phyloP scores from a whole-genome alignment of 2,888 invertebrate species.

The Tholera decimalis region DNA sequence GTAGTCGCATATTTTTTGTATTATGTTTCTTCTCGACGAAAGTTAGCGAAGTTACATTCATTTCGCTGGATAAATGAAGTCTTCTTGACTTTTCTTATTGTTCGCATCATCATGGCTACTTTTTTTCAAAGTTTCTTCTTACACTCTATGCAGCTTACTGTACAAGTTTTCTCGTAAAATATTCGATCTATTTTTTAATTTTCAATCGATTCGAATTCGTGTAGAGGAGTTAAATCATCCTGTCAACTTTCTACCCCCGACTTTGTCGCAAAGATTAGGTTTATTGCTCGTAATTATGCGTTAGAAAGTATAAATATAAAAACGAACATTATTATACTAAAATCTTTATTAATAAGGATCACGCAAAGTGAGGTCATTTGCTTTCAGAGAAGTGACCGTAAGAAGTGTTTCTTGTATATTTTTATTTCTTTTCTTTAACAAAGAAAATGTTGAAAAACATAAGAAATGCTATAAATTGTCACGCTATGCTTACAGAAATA shows the following conservation, averaged over 20 bases:
- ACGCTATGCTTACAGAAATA: conserved; percentile 74
- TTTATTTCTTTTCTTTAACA: conserved; percentile 59
- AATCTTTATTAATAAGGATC: conserved; percentile 58
- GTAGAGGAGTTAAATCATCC: conserved; percentile 12
- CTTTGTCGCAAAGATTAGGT: conserved; percentile 32
- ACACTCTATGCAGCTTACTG: not conserved
- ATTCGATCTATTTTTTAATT: conserved; percentile 7
- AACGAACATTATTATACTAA: conserved; percentile 25
- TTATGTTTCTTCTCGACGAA: not conserved
- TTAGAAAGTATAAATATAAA: conserved; percentile 34
- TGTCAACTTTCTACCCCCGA: conserved; percentile 16
- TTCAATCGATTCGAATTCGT: conserved; percentile 5
- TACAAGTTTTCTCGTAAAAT: not conserved
- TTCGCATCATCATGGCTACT: not conserved
- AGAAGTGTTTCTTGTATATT: conserved; percentile 40
- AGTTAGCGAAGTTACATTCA: not conserved
- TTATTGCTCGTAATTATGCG: conserved; percentile 44
- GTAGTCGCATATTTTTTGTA: not conserved
- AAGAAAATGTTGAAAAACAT: conserved; percentile 66
- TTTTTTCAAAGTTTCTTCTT: conserved; percentile 5
- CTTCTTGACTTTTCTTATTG: not conserved
- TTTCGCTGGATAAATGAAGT: not conserved
- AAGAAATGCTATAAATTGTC: conserved; percentile 70
- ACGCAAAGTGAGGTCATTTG: conserved; percentile 69
- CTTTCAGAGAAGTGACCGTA: conserved; percentile 51